phyloP scores from a whole-genome alignment of 2,797 vertebrate species.

The Microctenopoma steveboyesi region DNA sequence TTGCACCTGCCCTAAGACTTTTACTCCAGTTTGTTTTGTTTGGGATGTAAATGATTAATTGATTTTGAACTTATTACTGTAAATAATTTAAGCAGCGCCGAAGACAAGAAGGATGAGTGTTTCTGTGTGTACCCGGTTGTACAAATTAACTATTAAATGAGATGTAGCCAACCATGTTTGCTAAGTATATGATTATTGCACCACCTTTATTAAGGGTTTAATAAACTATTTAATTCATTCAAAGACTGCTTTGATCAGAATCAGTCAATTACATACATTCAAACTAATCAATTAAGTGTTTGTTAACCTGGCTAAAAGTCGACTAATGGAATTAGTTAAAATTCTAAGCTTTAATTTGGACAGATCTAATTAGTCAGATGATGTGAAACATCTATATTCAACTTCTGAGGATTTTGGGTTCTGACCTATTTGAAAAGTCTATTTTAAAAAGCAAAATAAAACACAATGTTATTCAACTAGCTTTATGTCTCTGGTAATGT shows the following conservation, averaged over 20 bases:
- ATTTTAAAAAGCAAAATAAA: no score
- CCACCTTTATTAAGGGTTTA: not conserved
- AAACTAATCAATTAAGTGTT: not conserved
- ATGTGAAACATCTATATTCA: constrained; percentile 5
- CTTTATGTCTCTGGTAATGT: not conserved
- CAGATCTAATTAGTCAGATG: not conserved
- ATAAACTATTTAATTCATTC: not conserved
- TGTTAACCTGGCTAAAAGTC: not conserved
- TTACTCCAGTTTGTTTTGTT: constrained; percentile 2
- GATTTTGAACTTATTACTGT: not conserved
- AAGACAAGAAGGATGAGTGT: not conserved
- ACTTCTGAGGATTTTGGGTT: not conserved
- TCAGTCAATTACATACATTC: not conserved
- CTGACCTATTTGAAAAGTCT: not conserved
- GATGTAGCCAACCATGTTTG: no score
- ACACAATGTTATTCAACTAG: not conserved
- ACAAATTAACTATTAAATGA: no score
- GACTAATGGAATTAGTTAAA: not conserved
- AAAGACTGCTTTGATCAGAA: not conserved
- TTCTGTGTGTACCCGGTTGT: no score
- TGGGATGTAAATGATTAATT: not conserved
- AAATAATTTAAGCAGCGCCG: not conserved
- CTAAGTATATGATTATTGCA: no score
- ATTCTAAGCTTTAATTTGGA: not conserved
- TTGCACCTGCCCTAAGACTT: constrained; percentile 7